phyloP scores from a whole-genome alignment of 2,797 vertebrate species.

The Oophaga sylvatica region DNA sequence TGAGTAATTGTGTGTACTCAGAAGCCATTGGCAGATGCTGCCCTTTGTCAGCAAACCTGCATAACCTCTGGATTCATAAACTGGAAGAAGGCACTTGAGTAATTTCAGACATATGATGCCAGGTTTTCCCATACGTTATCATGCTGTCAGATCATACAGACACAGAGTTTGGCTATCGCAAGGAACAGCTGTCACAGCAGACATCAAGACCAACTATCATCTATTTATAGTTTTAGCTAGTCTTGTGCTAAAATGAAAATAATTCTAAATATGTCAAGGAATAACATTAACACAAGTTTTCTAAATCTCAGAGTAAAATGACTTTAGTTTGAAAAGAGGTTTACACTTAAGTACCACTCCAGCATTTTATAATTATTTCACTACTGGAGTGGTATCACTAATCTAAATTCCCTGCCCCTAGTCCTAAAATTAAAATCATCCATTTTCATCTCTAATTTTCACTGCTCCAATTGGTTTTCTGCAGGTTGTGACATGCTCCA shows the following conservation, averaged over 20 bases:
- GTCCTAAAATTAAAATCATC: too few relatives aligned
- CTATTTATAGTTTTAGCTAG: conserved; percentile 1
- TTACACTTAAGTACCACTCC: too few relatives aligned
- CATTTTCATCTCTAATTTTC: too few relatives aligned
- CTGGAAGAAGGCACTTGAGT: conserved; percentile 43
- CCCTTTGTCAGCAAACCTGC: conserved; percentile 18
- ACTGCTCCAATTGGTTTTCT: too few relatives aligned
- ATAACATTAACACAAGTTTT: neutral
- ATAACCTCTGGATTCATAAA: conserved; percentile 26
- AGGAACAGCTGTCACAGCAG: conserved; percentile 46
- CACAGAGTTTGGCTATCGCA: conserved; percentile 16
- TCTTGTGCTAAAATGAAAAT: neutral
- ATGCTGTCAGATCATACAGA: conserved; percentile 38
- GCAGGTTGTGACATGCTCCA: too few relatives aligned
- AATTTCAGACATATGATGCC: conserved; percentile 41
- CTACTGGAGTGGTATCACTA: too few relatives aligned
- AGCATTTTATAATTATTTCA: too few relatives aligned
- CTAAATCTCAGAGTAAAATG: neutral
- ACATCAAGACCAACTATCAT: conserved; percentile 3
- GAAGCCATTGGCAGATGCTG: conserved; percentile 34
- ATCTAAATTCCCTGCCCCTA: too few relatives aligned
- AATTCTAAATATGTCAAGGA: neutral
- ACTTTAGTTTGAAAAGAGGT: too few relatives aligned
- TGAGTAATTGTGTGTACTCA: neutral
- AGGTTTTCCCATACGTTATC: conserved; percentile 39